Evolutionary conservation across 2,888 invertebrate genomes (phyloP), one percentile per base, ranked within the genome.

Genomic region (Bombylius discolor): DNA sequence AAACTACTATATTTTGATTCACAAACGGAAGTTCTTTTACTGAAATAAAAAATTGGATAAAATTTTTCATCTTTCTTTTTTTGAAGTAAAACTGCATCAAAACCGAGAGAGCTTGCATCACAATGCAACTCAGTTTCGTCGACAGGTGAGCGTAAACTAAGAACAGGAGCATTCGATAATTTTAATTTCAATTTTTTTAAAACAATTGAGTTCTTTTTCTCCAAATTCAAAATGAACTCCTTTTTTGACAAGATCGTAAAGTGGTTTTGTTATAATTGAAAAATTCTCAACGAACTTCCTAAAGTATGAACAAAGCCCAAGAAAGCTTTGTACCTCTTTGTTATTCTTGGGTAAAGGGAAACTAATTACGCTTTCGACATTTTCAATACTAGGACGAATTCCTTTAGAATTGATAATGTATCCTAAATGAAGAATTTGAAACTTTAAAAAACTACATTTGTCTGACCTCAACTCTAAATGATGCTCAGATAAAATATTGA

Each of bases 31-130:
- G 64, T 66, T 47, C 65, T 56, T 49, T 63, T 63, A 9, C 64
- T 67, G 55, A 63, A 67, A 58, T 63, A 68, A 52, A 62, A 64
- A 14, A 69, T 56, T 2, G 65, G 65, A 49, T 65, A 7, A 34
- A 34, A 7, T 34, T 34, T 34, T 7, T 7, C 34, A 34, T 34
- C 34, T 34, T 34, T 7, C 7, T 34, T 34, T 7, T 7, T 6
- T 34, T 34, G 34, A 6, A 34, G 7, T 7, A 34, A 7, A 34
- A 34, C 7, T 5, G 34, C 34, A 34, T 14, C 47, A 47, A 13
- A 47, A 23, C 47, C 47, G 7, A 47, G 31, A 31, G 47, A 9
- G 8, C 47, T 47, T 4, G 47, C 31, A 23, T 47, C 47, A 14
- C 47, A 47, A 23, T 47, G 47, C 5, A 47, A 23, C 8, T 47